Percentiles rank a stretch among this genome's conserved stretches.
phyloP scores from a whole-genome alignment of 2,113 vertebrate genomes.

The Sinocyclocheilus maitianheensis region DNA sequence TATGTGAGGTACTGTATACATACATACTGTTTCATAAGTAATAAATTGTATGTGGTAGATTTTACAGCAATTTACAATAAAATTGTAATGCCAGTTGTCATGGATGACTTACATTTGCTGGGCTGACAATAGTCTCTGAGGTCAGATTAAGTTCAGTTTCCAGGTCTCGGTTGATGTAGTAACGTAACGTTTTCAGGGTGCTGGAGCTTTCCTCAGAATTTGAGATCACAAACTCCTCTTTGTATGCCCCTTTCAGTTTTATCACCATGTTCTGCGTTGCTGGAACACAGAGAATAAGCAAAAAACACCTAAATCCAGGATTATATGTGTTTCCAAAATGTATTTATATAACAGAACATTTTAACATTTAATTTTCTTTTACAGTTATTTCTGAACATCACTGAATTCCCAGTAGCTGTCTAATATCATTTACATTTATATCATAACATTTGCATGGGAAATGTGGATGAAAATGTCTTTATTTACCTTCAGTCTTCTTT shows the following conservation, averaged over 20 bases:
- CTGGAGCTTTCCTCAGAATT: not conserved
- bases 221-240: slow-evolving; percentile 63
- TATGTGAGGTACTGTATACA: not conserved
- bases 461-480: not conserved
- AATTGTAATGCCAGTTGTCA: not conserved
- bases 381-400: not conserved
- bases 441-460: not conserved
- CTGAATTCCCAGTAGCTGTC: not conserved
- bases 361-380: not conserved
- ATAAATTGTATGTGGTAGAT: not conserved
- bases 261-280: slow-evolving; percentile 70
- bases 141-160: slow-evolving; percentile 73
- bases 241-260: slow-evolving; percentile 74
- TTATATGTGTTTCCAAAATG: not conserved
- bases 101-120: slow-evolving; percentile 40
- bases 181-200: slow-evolving; percentile 63
- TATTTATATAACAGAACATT: not conserved
- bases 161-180: slow-evolving; percentile 77
- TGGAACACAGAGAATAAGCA: slow-evolving; percentile 40
- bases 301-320: not conserved
- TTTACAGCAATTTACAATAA: not conserved
- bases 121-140: not conserved
- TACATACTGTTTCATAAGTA: not conserved
- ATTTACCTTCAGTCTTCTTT: not conserved
- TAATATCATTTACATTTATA: not conserved